Evolutionary conservation across 2,888 invertebrate genomes (phyloP), one percentile per base, ranked within the genome.

Genomic region (Torymus aiolomorphi): DNA sequence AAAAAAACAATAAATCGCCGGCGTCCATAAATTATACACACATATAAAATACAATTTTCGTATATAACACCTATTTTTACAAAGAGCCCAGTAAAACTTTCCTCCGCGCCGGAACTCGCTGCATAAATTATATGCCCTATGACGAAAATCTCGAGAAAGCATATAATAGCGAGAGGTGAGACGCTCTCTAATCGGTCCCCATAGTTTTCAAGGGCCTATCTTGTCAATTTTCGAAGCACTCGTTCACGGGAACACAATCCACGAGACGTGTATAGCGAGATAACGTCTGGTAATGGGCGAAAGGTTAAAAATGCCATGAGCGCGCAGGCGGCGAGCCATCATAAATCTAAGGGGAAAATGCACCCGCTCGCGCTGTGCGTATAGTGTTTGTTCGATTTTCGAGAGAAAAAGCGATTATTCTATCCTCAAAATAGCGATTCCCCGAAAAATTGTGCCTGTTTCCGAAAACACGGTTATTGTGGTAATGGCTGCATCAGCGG

Each of bases 261-360:
- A 42, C 0, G 24, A 62, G 42, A 20, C 56, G 57, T n/a, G 12
- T 24, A 56, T 61, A n/a, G 24, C 10, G 54, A 57, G 74, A 80
- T 80, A 77, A 77, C 51, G 87, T 88, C 88, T 88, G 88, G 88
- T 89, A 89, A 89, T 90, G 89, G 89, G 88, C 88, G 88, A 89
- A 88, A 89, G 87, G 89, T 89, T 89, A 89, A 88, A 89, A 89
- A 89, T 89, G 88, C 54, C 42, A 2, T 2, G 42, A 24, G 3
- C 4, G 18, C 11, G 51, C 4, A 20, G 16, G 57, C 12, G 65
- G 54, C 31, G 63, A 59, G 51, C 85, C 87, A 87, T 88, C 89
- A 89, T 90, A 90, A 90, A 89, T 90, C 89, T 87, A 85, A 18
- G 14, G 78, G 62, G 80, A 72, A 80, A 80, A 80, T 69, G 80